These are phyloP conservation scores for Erebia aethiops DNA, from an alignment of 2,888 invertebrate species.

Conservation along the genomic window DNA sequence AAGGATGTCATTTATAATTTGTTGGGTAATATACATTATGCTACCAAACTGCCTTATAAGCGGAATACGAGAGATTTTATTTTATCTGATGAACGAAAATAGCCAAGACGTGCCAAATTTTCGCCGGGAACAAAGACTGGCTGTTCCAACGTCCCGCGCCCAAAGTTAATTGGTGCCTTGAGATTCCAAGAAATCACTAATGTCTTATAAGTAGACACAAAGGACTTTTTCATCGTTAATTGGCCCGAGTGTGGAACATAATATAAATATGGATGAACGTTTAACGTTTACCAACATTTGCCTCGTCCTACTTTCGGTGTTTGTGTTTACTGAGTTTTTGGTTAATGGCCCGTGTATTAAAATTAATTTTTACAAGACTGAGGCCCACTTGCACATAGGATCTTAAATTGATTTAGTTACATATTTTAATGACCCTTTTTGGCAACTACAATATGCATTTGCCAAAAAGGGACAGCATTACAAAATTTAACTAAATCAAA, in stretches of 20 bases:
- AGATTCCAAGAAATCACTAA: constrained; percentile 52
- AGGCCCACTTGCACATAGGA: too few species aligned
- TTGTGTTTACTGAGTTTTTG: constrained; percentile 16
- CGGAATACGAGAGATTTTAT: constrained; percentile 28
- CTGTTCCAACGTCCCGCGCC: constrained; percentile 56
- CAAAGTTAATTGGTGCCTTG: constrained; percentile 63
- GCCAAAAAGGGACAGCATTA: too few species aligned
- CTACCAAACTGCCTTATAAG: constrained; percentile 19
- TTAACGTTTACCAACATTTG: constrained; percentile 26
- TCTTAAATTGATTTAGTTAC: too few species aligned
- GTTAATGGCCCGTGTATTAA: too few species aligned
- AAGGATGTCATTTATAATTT: constrained; percentile 8
- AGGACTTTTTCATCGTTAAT: constrained; percentile 45
- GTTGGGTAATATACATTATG: not conserved
- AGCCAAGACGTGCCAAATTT: constrained; percentile 69
- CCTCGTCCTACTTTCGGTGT: constrained; percentile 28
- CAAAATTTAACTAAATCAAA: too few species aligned
- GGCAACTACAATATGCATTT: too few species aligned
- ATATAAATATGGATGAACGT: constrained; percentile 31
- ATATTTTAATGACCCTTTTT: too few species aligned
- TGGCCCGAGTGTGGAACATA: constrained; percentile 32
- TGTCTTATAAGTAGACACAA: constrained; percentile 46
- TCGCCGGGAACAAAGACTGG: constrained; percentile 62
- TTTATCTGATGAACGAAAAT: constrained; percentile 62
- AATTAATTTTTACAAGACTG: too few species aligned